phyloP scores from a whole-genome alignment of 2,113 vertebrate genomes.

The Suncus etruscus region DNA sequence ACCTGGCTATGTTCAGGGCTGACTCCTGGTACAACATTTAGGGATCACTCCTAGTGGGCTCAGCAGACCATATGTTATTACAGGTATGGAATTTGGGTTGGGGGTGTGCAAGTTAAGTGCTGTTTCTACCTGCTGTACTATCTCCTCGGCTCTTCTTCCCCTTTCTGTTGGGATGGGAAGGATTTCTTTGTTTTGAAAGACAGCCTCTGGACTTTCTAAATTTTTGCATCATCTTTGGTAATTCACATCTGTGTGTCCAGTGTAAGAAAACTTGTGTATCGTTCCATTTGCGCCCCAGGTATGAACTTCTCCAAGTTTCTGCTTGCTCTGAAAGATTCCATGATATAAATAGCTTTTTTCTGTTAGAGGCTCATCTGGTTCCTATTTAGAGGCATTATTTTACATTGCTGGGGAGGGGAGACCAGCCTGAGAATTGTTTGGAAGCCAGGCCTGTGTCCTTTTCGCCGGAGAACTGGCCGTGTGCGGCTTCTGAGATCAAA shows the following conservation, averaged over 20 bases:
- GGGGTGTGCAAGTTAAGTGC: no score
- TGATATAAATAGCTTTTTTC: constrained; percentile 63
- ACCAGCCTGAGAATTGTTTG: constrained; percentile 36
- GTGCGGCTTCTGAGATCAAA: constrained; percentile 71
- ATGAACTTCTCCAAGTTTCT: constrained; percentile 68
- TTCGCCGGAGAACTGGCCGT: not conserved
- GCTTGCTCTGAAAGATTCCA: constrained; percentile 73
- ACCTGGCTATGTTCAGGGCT: no score
- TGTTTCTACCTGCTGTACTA: no score
- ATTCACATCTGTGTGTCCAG: constrained; percentile 21
- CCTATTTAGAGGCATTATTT: constrained; percentile 70
- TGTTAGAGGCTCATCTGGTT: constrained; percentile 75
- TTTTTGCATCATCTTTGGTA: not conserved
- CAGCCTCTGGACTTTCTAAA: not conserved
- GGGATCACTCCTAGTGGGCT: no score
- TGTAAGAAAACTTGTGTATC: not conserved
- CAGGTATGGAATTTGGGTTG: no score
- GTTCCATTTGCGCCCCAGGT: constrained; percentile 55
- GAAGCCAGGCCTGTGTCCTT: not conserved
- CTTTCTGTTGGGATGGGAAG: no score
- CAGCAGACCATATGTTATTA: no score
- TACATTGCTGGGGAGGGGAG: not conserved
- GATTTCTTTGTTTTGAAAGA: no score
- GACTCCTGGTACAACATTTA: no score
- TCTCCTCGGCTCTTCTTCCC: no score